These are phyloP conservation scores for Serrognathus titanus DNA, from an alignment of 2,888 invertebrate genomes.

Conservation along the genomic window DNA sequence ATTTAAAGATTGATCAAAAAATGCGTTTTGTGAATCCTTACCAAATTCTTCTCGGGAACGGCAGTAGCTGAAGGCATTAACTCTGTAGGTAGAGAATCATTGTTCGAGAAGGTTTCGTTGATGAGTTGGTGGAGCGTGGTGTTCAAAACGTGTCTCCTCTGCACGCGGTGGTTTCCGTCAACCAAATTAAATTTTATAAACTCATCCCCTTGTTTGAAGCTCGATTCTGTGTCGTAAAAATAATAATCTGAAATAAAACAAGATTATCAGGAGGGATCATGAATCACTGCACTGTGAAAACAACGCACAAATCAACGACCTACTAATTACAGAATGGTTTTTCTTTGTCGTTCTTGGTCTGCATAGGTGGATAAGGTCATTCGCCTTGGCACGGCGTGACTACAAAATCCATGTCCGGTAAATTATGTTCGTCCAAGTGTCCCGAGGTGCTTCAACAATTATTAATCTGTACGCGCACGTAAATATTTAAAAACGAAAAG, in stretches of 20 bases:
- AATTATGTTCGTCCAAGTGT: too few species aligned
- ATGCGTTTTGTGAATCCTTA: not conserved
- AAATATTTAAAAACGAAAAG: not conserved
- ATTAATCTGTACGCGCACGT: too few species aligned
- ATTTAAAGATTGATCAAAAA: too few species aligned
- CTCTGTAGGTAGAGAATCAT: not conserved
- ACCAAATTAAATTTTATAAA: not conserved
- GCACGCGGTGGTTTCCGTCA: not conserved
- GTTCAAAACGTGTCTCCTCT: not conserved
- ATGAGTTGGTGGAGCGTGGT: not conserved
- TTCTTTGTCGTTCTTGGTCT: too few species aligned
- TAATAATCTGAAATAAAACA: slow-evolving; percentile 5
- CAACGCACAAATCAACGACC: not conserved
- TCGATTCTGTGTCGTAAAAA: slow-evolving; percentile 3
- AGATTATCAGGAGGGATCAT: not conserved
- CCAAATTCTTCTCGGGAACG: not conserved
- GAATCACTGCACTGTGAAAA: not conserved
- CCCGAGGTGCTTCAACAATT: too few species aligned
- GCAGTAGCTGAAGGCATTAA: not conserved
- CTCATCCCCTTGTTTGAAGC: not conserved
- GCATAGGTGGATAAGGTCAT: too few species aligned
- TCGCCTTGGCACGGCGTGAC: too few species aligned
- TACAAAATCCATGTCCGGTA: too few species aligned
- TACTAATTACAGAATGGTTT: too few species aligned
- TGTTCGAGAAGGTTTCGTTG: not conserved